Evolutionary conservation across 2,888 invertebrate genomes (phyloP), one percentile per base, ranked within the genome.

Genomic region (Digitonthophagus gazella): DNA sequence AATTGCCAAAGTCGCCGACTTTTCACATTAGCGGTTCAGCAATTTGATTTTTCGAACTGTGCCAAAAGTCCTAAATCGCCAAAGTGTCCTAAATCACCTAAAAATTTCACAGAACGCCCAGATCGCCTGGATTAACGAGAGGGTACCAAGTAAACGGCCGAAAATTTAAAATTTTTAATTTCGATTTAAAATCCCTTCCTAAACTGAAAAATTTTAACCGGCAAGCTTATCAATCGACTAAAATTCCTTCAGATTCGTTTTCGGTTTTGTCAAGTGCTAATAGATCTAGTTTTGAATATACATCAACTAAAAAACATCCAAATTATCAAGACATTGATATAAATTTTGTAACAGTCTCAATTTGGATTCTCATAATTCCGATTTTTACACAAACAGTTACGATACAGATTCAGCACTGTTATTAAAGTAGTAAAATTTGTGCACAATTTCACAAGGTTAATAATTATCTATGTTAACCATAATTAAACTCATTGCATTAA

Each of bases 341-440:
- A 83, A 83, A 72, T 76, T 82, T 54, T 81, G 81, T 71, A 82
- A 81, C 72, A 81, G 82, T 3, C 66, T 80, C 44, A 82, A 81
- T 67, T 80, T 81, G 0, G 81, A 81, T 64, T 78, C 80, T 5
- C 78, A 74, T 56, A 76, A 74, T 58, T 72, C 71, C 55, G 75
- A 76, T 22, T 70, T 72, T 18, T 69, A 66, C 4, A 58, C 69
- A 5, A 67, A 71, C 11, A 67, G 69, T 61, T 71, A 72, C 58
- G 68, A 68, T 20, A 67, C 71, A 18, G 69, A 73, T 18, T 28
- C n/a, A n/a, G n/a, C n/a, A n/a, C n/a, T n/a, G n/a, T n/a, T n/a
- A n/a, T n/a, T n/a, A n/a, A n/a, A n/a, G n/a, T n/a, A n/a, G n/a
- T n/a, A n/a, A n/a, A n/a, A n/a, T n/a, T n/a, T n/a, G n/a, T n/a